A percentile compares a stretch with the other conserved stretches of the same genome.
Evolutionary conservation across 2,797 vertebrate species (phyloP).

Genomic region (Etheostoma nigrum): DNA sequence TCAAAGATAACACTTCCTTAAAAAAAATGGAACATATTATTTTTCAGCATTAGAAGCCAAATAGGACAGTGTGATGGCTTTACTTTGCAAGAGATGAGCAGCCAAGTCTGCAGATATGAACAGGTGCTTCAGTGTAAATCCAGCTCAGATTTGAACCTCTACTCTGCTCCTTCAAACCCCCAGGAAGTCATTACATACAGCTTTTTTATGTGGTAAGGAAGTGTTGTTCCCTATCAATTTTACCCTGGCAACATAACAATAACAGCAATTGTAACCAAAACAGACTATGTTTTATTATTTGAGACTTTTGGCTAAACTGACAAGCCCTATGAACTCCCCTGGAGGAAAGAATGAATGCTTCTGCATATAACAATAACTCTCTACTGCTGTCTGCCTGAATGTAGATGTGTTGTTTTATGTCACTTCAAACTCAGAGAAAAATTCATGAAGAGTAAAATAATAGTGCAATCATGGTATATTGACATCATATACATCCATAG

Average conservation of each 20-base stretch:
- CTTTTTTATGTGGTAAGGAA: constrained; percentile 15
- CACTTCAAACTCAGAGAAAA: background rate
- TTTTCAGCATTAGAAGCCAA: background rate
- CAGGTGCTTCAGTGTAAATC: constrained; percentile 24
- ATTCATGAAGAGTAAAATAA: background rate
- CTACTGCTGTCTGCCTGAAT: background rate
- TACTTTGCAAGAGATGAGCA: constrained; percentile 18
- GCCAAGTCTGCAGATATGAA: constrained; percentile 28
- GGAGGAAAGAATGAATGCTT: background rate
- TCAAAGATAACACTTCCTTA: background rate
- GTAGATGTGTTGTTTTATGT: background rate
- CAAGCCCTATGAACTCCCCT: constrained; percentile 18
- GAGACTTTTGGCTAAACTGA: constrained; percentile 2
- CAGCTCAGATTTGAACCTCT: constrained; percentile 13
- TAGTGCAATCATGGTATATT: background rate
- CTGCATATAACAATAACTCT: background rate
- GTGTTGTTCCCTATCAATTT: constrained; percentile 16
- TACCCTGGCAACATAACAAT: constrained; percentile 30
- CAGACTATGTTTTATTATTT: constrained; percentile 14
- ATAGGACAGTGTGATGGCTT: constrained; percentile 8
- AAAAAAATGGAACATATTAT: background rate
- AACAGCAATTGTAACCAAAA: constrained; percentile 18
- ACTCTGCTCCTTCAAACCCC: constrained; percentile 5
- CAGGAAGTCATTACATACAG: constrained; percentile 10
- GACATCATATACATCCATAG: background rate